Conservation (phyloP, 2,888 invertebrate species). For the Nebria salina region DNA sequence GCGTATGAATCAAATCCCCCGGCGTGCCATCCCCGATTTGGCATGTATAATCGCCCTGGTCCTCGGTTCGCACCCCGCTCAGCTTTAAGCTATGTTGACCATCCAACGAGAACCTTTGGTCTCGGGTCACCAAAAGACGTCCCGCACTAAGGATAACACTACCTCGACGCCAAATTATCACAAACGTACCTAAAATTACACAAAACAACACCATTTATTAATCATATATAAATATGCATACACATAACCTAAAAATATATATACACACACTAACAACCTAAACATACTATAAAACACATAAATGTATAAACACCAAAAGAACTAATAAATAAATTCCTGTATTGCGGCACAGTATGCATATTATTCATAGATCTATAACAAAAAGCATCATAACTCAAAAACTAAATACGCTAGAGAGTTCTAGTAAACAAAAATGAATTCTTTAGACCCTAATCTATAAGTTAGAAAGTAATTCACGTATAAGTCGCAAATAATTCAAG, state of each 20-base stretch:
- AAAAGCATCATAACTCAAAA: too few species aligned
- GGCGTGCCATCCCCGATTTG: conserved; percentile 67
- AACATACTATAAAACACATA: too few species aligned
- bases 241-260: too few species aligned
- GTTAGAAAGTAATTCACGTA: too few species aligned
- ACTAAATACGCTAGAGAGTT: too few species aligned
- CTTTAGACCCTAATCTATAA: too few species aligned
- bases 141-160: conserved; percentile 66
- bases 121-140: conserved; percentile 65
- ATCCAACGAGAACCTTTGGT: conserved; percentile 64
- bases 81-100: conserved; percentile 66
- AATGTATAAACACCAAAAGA: too few species aligned
- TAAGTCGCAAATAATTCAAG: too few species aligned
- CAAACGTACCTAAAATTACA: conserved; percentile 63
- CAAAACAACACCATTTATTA: background rate
- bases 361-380: too few species aligned
- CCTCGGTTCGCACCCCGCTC: conserved; percentile 64
- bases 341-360: background rate
- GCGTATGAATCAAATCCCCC: conserved; percentile 67
- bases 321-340: background rate
- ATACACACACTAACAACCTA: too few species aligned
- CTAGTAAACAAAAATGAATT: too few species aligned
- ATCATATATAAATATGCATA: too few species aligned
- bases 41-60: conserved; percentile 69
- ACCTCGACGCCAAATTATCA: conserved; percentile 67